Evolutionary conservation across 2,888 invertebrate genomes (phyloP).

Genomic region (Strigamia crassipes): DNA sequence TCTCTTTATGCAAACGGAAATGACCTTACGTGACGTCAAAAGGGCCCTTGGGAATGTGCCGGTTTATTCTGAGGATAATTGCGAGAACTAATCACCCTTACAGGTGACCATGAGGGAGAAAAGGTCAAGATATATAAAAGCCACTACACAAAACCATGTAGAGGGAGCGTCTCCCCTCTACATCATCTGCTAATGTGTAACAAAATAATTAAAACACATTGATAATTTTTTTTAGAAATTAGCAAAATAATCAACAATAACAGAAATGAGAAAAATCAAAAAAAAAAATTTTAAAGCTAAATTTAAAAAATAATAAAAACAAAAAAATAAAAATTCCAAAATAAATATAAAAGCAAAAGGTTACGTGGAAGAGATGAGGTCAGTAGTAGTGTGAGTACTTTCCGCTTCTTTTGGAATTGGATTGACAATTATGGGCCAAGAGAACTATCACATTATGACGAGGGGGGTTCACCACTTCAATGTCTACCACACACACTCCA

Average conservation of each 20-base stretch:
- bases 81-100: constrained; percentile 21
- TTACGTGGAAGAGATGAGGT: constrained; percentile 11
- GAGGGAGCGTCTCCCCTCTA: constrained; percentile 5
- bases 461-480: background rate
- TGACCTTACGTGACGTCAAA: constrained; percentile 45
- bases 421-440: constrained; percentile 43
- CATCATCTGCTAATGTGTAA: constrained; percentile 1
- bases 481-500: background rate
- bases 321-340: background rate
- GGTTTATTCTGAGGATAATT: constrained; percentile 21
- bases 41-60: constrained; percentile 43
- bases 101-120: constrained; percentile 21
- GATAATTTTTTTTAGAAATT: too few relatives aligned
- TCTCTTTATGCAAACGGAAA: constrained; percentile 45
- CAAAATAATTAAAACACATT: constrained; percentile 13
- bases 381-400: constrained; percentile 16
- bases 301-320: background rate
- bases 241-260: background rate
- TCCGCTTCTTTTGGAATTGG: constrained; percentile 37
- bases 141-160: constrained; percentile 4
- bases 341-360: constrained; percentile 11
- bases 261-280: background rate
- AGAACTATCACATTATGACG: constrained; percentile 18
- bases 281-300: background rate
- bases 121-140: constrained; percentile 17